Evolutionary conservation across 2,888 invertebrate species (phyloP), one percentile per base, ranked within the genome.

Genomic region (Lordiphosa fenestrarum): DNA sequence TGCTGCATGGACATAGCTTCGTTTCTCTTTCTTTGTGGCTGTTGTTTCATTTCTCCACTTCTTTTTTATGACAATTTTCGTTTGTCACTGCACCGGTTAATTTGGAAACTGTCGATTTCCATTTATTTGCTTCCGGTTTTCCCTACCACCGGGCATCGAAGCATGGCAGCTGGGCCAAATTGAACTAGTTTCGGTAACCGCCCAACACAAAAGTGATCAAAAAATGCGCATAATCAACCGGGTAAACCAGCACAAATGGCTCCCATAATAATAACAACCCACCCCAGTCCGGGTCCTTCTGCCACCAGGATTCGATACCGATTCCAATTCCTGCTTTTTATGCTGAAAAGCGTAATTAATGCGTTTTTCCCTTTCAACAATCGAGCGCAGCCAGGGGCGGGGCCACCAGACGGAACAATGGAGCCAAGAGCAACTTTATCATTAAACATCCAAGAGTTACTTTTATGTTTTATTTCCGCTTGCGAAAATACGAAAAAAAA

Each of bases 401-500:
- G 38, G 52, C 52, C 60, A 48, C 67, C 51, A 39, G 53, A 33
- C 25, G 35, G 59, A 71, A 73, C 77, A 77, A 66, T 60, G 59
- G 46, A 64, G 58, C 68, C 30, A 30, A 30, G 30, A 73, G 66
- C 35, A 77, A 74, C 72, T 78, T 77, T 77, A 77, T 77, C 76
- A 77, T 77, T 77, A 77, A 82, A 75, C 80, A 75, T 68, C 76
- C 63, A 71, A 82, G 73, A 82, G 83, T 73, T 61, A 75, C 83
- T 83, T 80, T 77, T 83, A 80, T 83, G 83, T 73, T 77, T 75
- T 80, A 75, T 77, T 80, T 83, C 77, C 83, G 80, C 69, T 80
- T 53, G 52, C 46, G 38, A 52, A 55, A 54, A 15, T 23, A 35
- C 25, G 12, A 41, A 37, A 44, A 38, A 12, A 33, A 60, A 64